Evolutionary conservation across 2,888 invertebrate genomes (phyloP), one percentile per base, ranked within the genome.

Genomic region (Agrochola macilenta): DNA sequence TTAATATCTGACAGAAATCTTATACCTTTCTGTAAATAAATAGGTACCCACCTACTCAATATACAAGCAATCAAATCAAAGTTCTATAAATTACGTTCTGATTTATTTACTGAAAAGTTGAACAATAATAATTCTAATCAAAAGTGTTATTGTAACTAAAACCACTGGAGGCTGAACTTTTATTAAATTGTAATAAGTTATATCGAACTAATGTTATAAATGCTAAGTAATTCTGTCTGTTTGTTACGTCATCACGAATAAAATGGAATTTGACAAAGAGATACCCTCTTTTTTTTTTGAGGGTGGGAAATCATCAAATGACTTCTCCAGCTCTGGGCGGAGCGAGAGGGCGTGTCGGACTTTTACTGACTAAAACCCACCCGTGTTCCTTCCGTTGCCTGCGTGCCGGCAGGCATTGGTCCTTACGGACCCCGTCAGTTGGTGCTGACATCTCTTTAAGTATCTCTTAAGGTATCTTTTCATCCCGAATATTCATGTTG

Each of bases 61-160:
- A 43, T 71, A 71, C 58, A 78, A 78, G 64, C 78, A 78, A 78
- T 78, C 52, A 73, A 78, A 60, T 54, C 23, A 60, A 60, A 35
- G 30, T 78, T 73, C 52, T 52, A 35, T 23, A 73, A 60, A 78
- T 78, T 11, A 35, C 14, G 0, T 65, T 70, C 23, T 52, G 64
- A 73, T 65, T 78, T 72, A 65, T 78, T 78, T 52, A 14, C 52
- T 35, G 57, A 74, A 57, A 74, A 74, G 39, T 17, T 58, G 20
- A 78, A 65, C 43, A 49, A 52, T 77, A 64, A 69, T 54, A 63
- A 39, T 77, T 65, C 14, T 78, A 52, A 7, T 78, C 57, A 58
- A 58, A 52, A 39, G 26, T 74, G 54, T 63, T 35, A 39, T 26
- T 39, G 14, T 17, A n/a, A 43, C 30, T 35, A 5, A 43, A 61